These are phyloP conservation scores for Darevskia mixta DNA, from an alignment of 2,797 vertebrate genomes.

Conservation along the genomic window DNA sequence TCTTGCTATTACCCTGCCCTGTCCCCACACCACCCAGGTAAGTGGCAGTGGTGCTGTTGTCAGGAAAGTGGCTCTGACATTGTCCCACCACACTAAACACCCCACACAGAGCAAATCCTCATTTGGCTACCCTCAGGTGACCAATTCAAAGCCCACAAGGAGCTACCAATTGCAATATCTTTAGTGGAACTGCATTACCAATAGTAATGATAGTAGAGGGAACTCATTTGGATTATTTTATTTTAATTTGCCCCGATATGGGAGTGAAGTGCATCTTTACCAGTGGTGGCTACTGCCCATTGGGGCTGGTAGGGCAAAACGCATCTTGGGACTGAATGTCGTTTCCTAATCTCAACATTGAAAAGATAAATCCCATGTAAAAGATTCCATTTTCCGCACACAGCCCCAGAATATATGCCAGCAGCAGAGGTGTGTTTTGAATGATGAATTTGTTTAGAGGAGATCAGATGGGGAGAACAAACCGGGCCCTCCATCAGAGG, in stretches of 20 bases:
- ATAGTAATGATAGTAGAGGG: neutral
- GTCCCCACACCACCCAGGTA: too few relatives aligned
- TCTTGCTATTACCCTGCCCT: too few relatives aligned
- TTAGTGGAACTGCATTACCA: neutral
- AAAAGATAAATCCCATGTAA: conserved; percentile 10
- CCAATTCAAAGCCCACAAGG: neutral
- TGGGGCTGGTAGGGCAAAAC: too few relatives aligned
- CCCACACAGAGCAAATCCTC: neutral
- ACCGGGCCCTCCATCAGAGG: conserved; percentile 13
- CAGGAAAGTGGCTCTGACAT: too few relatives aligned
- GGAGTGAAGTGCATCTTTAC: too few relatives aligned
- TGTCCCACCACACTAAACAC: too few relatives aligned
- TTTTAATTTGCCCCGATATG: neutral
- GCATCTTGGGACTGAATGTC: neutral
- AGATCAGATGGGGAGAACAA: conserved; percentile 45
- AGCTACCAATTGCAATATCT: neutral
- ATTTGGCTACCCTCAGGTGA: neutral
- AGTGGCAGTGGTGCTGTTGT: too few relatives aligned
- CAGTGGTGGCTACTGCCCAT: too few relatives aligned
- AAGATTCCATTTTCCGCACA: neutral
- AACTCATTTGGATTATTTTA: neutral
- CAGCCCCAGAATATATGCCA: neutral
- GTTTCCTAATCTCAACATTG: neutral
- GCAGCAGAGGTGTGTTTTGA: neutral
- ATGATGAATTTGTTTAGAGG: conserved; percentile 12